phyloP scores from a whole-genome alignment of 2,113 vertebrate genomes.

The Nothocercus julius region DNA sequence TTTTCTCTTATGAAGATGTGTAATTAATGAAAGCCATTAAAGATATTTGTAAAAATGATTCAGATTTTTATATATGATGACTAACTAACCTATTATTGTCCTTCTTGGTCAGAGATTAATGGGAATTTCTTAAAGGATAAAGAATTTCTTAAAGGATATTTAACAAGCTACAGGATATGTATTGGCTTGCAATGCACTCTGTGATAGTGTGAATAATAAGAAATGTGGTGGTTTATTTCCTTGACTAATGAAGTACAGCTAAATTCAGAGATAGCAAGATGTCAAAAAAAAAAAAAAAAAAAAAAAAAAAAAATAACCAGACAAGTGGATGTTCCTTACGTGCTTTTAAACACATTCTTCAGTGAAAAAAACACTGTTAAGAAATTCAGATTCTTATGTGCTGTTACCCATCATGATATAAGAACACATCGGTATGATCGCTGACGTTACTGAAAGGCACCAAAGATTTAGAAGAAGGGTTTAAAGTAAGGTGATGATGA shows the following conservation, averaged over 20 bases:
- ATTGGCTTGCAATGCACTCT: conserved; percentile 62
- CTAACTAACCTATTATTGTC: conserved; percentile 80
- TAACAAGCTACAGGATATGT: conserved; percentile 77
- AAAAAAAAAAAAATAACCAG: conserved; percentile 46
- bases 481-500: not conserved
- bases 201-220: conserved; percentile 56
- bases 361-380: conserved; percentile 50
- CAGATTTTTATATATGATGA: conserved; percentile 78
- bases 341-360: conserved; percentile 65
- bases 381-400: conserved; percentile 54
- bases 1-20: conserved; percentile 64
- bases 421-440: not conserved
- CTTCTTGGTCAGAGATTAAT: conserved; percentile 80
- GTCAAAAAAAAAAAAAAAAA: conserved; percentile 57
- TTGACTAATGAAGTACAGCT: conserved; percentile 75
- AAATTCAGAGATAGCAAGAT: conserved; percentile 64
- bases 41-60: conserved; percentile 78
- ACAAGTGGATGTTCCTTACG: conserved; percentile 28
- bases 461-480: not conserved
- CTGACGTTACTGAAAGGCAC: not conserved
- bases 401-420: conserved; percentile 31
- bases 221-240: conserved; percentile 74
- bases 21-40: conserved; percentile 77
- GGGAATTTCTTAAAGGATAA: conserved; percentile 80
- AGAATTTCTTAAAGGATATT: conserved; percentile 52